Conservation (phyloP, 1,140 invertebrate species). For the Harlomillsia oculata region DNA sequence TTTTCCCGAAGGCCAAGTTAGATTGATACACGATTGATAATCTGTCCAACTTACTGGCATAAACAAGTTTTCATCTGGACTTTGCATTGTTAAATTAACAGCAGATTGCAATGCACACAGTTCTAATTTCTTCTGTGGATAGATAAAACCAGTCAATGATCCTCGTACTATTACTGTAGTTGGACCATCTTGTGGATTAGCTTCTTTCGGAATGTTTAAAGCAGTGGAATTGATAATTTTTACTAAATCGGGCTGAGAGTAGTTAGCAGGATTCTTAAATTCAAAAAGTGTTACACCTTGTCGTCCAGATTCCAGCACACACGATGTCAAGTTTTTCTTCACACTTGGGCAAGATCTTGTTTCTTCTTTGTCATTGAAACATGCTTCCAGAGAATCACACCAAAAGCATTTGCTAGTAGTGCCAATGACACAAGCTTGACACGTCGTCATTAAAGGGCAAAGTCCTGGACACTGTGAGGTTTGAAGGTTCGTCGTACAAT, state of each 20-base stretch:
- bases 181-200: not conserved
- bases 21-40: conserved; percentile 24
- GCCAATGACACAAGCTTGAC: conserved; percentile 78
- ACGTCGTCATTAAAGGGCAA: conserved; percentile 74
- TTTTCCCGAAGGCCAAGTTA: conserved; percentile 48
- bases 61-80: conserved; percentile 17
- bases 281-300: conserved; percentile 80
- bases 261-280: conserved; percentile 75
- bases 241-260: conserved; percentile 54
- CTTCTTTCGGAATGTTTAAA: conserved; percentile 3
- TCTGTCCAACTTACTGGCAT: conserved; percentile 14
- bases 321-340: conserved; percentile 41
- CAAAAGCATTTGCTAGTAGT: conserved; percentile 21
- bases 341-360: conserved; percentile 21
- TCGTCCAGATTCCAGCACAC: conserved; percentile 58
- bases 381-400: conserved; percentile 21
- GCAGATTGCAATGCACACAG: conserved; percentile 25
- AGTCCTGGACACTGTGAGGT: conserved; percentile 77
- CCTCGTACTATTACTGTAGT: conserved; percentile 15
- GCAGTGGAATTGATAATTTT: conserved; percentile 26
- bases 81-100: conserved; percentile 24
- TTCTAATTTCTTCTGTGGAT: conserved; percentile 21
- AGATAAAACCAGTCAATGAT: conserved; percentile 3
- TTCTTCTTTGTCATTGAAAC: conserved; percentile 7
- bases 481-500: conserved; percentile 77